Base-by-base conservation (phyloP, 2,797 vertebrate species). In the Xiphorhynchus erythropygius region DNA sequence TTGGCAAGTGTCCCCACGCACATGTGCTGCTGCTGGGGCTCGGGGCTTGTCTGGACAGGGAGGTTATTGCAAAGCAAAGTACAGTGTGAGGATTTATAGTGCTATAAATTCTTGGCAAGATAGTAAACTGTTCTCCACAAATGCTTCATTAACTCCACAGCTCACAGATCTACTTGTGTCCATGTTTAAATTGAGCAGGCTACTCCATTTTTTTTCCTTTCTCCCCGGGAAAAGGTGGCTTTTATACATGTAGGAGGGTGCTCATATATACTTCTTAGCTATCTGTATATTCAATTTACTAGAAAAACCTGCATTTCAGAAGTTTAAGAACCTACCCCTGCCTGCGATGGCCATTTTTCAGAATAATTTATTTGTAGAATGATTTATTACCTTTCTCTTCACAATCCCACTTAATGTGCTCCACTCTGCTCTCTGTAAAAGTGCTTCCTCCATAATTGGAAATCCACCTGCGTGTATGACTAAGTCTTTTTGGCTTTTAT, bases 381-480 rank as follows among this genome's bases (percentile, higher is more conserved):
- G 87, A 87, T 94, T 87, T 92, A 89, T 94, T 56, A 28, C 82
- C 44, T 93, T 93, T 87, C 55, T 87, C 37, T 90, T 89, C 47
- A 52, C 70, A 67, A 74, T 83, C 42, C 70, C 73, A 64, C 70
- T 86, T 93, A 56, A 84, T 67, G 74, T 84, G 44, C 39, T 89
- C 65, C 52, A 33, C 80, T 93, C 10, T 77, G 33, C 37, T 93
- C 52, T 89, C 77, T 82, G 55, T 82, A 81, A 92, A 93, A 93
- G 67, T 88, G 67, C 67, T 93, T 89, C 80, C 67, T 93, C 74
- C 52, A 7, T 91, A 84, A 82, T 8, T 87, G 92, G 78, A 94
- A 95, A 93, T 87, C 86, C 19, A 42, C 80, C 81, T 93, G 70
- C 7, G 0, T 8, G 6, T 79, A 86, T 90, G 91, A 94, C 67